Evolutionary conservation across 2,113 vertebrate genomes (phyloP).

Genomic region (Pithys albifrons): DNA sequence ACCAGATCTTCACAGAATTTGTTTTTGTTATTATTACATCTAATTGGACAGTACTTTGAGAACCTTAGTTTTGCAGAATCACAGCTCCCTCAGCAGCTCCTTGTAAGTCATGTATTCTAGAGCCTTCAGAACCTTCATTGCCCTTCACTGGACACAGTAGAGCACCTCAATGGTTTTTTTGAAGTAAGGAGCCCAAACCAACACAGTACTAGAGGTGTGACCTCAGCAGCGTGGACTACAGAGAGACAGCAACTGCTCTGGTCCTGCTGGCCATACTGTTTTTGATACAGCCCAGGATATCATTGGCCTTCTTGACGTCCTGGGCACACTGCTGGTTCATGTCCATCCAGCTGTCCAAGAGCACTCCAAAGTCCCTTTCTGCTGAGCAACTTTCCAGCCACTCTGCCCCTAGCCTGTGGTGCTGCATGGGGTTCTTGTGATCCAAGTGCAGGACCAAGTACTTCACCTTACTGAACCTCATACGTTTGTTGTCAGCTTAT

Average conservation of each 20-base stretch:
- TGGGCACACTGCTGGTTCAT: neutral
- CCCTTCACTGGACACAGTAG: neutral
- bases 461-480: neutral
- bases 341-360: neutral
- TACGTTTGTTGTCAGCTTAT: neutral
- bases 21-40: neutral
- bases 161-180: neutral
- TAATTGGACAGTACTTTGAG: neutral
- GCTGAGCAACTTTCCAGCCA: neutral
- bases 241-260: neutral
- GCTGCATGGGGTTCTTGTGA: neutral
- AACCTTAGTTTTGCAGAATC: neutral
- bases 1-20: neutral
- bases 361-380: neutral
- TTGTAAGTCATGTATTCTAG: neutral
- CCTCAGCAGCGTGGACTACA: rapidly evolving
- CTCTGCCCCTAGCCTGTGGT: neutral
- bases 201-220: rapidly evolving
- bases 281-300: neutral
- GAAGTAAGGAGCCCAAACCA: neutral
- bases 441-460: neutral
- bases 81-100: neutral
- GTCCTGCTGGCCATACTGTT: neutral
- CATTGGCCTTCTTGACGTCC: neutral
- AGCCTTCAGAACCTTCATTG: neutral